Evolutionary conservation across 2,797 vertebrate species (phyloP), one percentile per base, ranked within the genome.

Genomic region (Sus cebifrons): DNA sequence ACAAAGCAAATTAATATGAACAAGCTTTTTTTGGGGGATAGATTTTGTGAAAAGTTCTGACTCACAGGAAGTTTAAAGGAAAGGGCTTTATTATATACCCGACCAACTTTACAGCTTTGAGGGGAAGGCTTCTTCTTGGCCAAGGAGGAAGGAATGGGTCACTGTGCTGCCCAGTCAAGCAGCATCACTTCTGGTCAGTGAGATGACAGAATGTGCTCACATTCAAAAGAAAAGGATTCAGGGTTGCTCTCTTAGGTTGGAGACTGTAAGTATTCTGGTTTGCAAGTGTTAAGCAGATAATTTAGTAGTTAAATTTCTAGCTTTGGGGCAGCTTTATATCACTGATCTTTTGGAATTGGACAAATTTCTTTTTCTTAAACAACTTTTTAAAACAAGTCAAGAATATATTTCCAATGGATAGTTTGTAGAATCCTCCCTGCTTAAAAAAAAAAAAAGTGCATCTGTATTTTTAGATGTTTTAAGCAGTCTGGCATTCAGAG

Each of bases 1-100:
- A 75, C 44, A 93, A 89, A 94, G 60, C 18, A 91, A 86, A 87
- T 96, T 79, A 83, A 70, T 91, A 79, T 29, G 29, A 96, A 95
- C 52, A 96, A 92, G 60, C 40, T 58, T 82, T 44, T 81, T 93
- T 65, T 58, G 86, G 56, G 70, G 2, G 18, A 49, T 77, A 65
- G 64, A 79, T 87, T 91, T 62, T 97, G 14, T 94, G 85, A 64
- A 86, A 92, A 91, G 36, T 82, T 91, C 73, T 75, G n/a, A 86
- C 54, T 52, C 74, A 6, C 65, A 81, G 95, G 75, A 68, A 65
- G 25, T 86, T 92, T 89, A 84, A 87, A 91, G 29, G 27, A 82
- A 95, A 86, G 74, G 12, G 12, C 10, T 78, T 54, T 54, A 73
- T 10, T 71, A 5, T 3, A 67, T 83, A 16, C 13, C 67, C 64